phyloP scores from a whole-genome alignment of 2,888 invertebrate species.

The Auanema freiburgensis region DNA sequence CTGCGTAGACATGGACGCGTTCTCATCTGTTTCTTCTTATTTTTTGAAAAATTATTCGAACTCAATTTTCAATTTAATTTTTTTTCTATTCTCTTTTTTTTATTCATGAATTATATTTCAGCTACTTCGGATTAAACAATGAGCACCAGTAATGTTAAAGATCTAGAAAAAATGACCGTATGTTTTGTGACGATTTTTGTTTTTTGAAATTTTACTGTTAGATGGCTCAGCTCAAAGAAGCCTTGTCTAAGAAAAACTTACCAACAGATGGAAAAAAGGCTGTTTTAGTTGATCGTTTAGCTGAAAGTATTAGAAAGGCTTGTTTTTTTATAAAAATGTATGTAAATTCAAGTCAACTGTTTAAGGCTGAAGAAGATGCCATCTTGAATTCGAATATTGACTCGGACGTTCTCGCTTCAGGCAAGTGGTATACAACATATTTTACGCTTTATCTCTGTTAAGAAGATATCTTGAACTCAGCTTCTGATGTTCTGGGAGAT shows the following conservation, averaged over 20 bases:
- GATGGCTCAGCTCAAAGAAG: conserved; percentile 25
- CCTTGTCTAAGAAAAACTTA: conserved; percentile 22
- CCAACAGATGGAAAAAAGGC: conserved; percentile 24
- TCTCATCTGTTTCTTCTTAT: no score
- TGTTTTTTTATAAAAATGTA: neutral
- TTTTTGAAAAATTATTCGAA: no score
- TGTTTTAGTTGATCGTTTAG: conserved; percentile 23
- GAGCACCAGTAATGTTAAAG: no score
- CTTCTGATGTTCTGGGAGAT: conserved; percentile 17
- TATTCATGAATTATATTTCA: no score
- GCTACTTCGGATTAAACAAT: no score
- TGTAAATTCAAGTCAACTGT: neutral
- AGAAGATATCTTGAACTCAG: conserved; percentile 5
- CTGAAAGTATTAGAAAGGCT: conserved; percentile 13
- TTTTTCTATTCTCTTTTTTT: no score
- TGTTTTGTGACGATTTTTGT: no score
- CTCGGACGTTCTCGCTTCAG: conserved; percentile 2
- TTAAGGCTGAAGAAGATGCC: conserved; percentile 20
- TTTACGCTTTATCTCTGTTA: neutral
- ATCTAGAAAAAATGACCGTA: no score
- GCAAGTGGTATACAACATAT: neutral
- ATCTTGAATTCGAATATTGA: conserved; percentile 9
- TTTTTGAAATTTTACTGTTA: neutral
- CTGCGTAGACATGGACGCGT: no score
- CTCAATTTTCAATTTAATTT: no score